Evolutionary conservation across 2,888 invertebrate species (phyloP).

Genomic region (Drosophila greeni): DNA sequence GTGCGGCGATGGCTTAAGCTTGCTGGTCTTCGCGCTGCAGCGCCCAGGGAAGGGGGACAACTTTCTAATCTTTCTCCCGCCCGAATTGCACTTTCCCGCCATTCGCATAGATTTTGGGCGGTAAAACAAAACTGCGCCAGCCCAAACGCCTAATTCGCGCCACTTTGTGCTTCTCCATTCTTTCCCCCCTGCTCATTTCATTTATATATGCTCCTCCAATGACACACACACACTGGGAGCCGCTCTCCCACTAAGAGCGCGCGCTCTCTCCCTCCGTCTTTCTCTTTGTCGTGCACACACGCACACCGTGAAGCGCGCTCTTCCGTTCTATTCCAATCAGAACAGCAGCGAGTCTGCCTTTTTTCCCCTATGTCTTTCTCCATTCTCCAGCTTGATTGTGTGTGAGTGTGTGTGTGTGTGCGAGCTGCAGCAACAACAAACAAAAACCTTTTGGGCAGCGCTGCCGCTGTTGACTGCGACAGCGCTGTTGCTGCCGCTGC

Average conservation of each 20-base stretch:
- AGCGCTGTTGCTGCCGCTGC: conserved; percentile 15
- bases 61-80: conserved; percentile 47
- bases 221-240: conserved; percentile 39
- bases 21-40: too few species aligned
- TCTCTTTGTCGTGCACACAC: conserved; percentile 32
- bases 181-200: conserved; percentile 42
- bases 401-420: conserved; percentile 2
- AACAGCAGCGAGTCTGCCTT: conserved; percentile 57
- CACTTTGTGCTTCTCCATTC: conserved; percentile 61
- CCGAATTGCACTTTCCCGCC: conserved; percentile 70
- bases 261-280: conserved; percentile 7
- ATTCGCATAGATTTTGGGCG: conserved; percentile 69
- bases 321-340: conserved; percentile 65
- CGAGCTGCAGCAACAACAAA: conserved; percentile 51
- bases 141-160: conserved; percentile 71
- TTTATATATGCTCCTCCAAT: conserved; percentile 42
- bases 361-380: conserved; percentile 55
- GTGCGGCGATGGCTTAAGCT: neutral
- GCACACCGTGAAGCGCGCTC: conserved; percentile 51
- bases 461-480: conserved; percentile 23
- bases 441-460: conserved; percentile 44
- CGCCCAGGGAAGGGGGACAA: conserved; percentile 1
- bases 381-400: conserved; percentile 30
- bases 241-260: conserved; percentile 44
- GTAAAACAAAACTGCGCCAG: conserved; percentile 70